phyloP scores from a whole-genome alignment of 2,797 vertebrate species.

The Lemur catta region DNA sequence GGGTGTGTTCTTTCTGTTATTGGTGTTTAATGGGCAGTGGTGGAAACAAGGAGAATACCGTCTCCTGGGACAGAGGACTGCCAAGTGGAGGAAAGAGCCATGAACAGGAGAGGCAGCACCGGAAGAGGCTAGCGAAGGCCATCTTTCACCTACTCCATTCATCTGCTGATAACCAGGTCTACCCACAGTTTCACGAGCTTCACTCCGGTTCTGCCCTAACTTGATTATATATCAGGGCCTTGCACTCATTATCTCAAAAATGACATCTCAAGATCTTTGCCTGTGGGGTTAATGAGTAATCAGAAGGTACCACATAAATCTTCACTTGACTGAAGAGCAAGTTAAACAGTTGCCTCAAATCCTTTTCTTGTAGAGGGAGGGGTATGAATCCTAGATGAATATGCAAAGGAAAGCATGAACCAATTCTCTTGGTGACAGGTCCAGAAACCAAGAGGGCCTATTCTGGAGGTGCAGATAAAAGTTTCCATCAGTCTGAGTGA shows the following conservation, averaged over 20 bases:
- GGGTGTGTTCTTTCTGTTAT: too few species aligned
- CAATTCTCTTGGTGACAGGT: neutral
- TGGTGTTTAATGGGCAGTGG: neutral
- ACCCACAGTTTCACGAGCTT: neutral
- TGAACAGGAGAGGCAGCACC: neutral
- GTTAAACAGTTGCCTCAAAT: neutral
- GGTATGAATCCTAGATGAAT: neutral
- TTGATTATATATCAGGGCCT: constrained; percentile 35
- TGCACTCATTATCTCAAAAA: constrained; percentile 27
- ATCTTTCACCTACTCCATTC: neutral
- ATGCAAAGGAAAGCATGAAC: neutral
- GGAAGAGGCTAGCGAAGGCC: neutral
- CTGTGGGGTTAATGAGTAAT: constrained; percentile 59
- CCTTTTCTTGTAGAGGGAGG: neutral
- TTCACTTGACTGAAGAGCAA: constrained; percentile 12
- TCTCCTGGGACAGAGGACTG: neutral
- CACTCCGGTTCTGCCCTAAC: constrained; percentile 45
- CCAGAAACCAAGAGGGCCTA: neutral
- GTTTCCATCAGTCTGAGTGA: neutral
- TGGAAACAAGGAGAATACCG: neutral
- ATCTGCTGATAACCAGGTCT: neutral
- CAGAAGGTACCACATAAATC: constrained; percentile 21
- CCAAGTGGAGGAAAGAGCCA: neutral
- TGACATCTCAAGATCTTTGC: constrained; percentile 51
- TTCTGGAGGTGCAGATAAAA: neutral